A percentile compares a stretch with the other conserved stretches of the same genome.
Evolutionary conservation across 2,113 vertebrate genomes (phyloP).

Genomic region (Axis porcinus): DNA sequence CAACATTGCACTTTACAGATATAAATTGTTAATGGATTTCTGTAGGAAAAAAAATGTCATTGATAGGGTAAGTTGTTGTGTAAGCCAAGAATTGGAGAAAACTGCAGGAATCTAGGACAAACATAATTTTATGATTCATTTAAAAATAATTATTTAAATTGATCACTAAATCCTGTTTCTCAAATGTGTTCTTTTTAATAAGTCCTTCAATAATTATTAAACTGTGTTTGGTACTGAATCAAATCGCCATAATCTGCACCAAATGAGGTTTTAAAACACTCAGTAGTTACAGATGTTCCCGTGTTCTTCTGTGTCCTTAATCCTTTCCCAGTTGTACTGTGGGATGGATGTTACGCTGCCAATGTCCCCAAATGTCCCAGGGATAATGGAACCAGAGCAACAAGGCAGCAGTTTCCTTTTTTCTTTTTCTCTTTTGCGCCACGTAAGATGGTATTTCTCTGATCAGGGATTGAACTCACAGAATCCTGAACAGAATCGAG

Average conservation of each 20-base stretch:
- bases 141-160: background rate
- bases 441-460: rapidly evolving
- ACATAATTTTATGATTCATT: constrained; percentile 22
- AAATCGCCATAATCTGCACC: background rate
- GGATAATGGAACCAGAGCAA: background rate
- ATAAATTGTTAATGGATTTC: constrained; percentile 36
- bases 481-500: background rate
- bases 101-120: background rate
- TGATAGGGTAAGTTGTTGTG: background rate
- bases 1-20: constrained; percentile 29
- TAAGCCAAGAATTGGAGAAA: background rate
- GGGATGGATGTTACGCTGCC: background rate
- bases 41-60: background rate
- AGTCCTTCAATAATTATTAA: background rate
- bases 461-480: background rate
- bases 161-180: constrained; percentile 10
- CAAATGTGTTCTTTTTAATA: constrained; percentile 12
- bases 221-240: background rate
- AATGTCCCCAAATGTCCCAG: background rate
- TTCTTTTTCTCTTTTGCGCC: background rate
- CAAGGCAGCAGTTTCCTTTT: background rate
- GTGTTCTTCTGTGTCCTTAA: background rate
- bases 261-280: background rate
- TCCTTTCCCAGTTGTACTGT: background rate
- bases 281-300: background rate